Percentiles rank a stretch among this genome's conserved stretches.
Conservation (phyloP, 2,797 vertebrate species). For the Pogonophryne albipinna region DNA sequence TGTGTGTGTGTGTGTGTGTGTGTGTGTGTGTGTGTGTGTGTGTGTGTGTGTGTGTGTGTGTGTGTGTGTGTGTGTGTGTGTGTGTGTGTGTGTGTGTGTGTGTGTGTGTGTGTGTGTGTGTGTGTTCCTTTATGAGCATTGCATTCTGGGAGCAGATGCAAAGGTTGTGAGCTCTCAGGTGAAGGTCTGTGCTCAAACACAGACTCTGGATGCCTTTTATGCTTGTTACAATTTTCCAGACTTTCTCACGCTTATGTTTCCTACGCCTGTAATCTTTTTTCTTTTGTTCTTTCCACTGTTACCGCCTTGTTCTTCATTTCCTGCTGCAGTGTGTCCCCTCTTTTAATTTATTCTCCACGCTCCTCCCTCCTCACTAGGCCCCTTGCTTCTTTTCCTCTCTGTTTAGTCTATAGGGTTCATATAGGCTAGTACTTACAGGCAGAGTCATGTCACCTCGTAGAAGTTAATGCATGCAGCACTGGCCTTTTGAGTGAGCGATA, state of each 20-base stretch:
- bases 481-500: no score
- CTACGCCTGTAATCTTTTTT: constrained; percentile 33
- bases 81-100: no score
- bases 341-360: constrained; percentile 56
- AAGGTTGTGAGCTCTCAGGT: constrained; percentile 19
- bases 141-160: constrained; percentile 32
- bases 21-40: no score
- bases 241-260: constrained; percentile 52
- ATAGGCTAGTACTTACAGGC: constrained; percentile 28
- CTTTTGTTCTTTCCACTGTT: constrained; percentile 49
- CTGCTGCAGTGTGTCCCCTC: constrained; percentile 50
- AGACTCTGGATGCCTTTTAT: constrained; percentile 19
- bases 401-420: constrained; percentile 58
- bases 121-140: constrained; percentile 8
- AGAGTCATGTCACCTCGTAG: constrained; percentile 19
- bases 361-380: constrained; percentile 22
- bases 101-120: no score
- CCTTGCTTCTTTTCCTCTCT: constrained; percentile 35
- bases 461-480: background rate
- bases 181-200: constrained; percentile 4
- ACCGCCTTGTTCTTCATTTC: constrained; percentile 65
- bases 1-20: no score
- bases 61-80: no score
- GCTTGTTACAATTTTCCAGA: constrained; percentile 39
- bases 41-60: no score